phyloP scores from a whole-genome alignment of 2,113 vertebrate genomes.

The Hippocampus barbouri region DNA sequence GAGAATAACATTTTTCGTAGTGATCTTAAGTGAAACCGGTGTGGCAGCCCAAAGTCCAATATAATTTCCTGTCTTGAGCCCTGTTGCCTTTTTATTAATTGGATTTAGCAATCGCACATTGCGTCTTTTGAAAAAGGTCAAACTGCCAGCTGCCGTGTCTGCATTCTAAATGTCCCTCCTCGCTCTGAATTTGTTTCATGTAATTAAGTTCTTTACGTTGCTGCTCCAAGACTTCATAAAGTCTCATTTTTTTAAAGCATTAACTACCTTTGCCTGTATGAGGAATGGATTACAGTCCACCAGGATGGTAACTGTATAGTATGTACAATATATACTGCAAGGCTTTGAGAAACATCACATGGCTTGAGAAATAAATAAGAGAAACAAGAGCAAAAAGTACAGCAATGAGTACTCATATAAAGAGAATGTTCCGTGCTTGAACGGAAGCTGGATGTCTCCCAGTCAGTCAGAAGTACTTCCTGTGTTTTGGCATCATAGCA shows the following conservation, averaged over 20 bases:
- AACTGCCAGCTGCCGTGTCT: slow-evolving; percentile 3
- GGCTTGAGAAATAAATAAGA: slow-evolving; percentile 60
- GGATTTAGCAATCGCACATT: not conserved
- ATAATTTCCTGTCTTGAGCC: not conserved
- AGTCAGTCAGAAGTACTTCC: slow-evolving; percentile 3
- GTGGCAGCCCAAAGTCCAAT: not conserved
- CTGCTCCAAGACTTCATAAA: slow-evolving; percentile 15
- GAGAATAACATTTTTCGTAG: not conserved
- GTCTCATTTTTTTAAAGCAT: slow-evolving; percentile 17
- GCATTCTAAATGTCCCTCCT: slow-evolving; percentile 7
- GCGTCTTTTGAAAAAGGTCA: slow-evolving; percentile 1
- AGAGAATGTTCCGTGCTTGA: slow-evolving; percentile 42
- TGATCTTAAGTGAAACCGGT: not conserved
- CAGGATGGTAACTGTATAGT: slow-evolving; percentile 20
- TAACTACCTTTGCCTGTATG: slow-evolving; percentile 3
- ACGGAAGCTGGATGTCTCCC: slow-evolving; percentile 14
- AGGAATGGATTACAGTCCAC: slow-evolving; percentile 13
- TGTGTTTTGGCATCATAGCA: slow-evolving; percentile 69
- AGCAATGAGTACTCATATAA: slow-evolving; percentile 46
- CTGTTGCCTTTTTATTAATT: not conserved
- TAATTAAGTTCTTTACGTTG: not conserved
- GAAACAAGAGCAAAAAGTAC: slow-evolving; percentile 44
- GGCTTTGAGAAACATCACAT: slow-evolving; percentile 43
- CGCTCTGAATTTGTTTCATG: slow-evolving; percentile 26
- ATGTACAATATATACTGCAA: slow-evolving; percentile 36